Evolutionary conservation across 2,113 vertebrate genomes (phyloP).

Genomic region (Sigmodon hispidus): DNA sequence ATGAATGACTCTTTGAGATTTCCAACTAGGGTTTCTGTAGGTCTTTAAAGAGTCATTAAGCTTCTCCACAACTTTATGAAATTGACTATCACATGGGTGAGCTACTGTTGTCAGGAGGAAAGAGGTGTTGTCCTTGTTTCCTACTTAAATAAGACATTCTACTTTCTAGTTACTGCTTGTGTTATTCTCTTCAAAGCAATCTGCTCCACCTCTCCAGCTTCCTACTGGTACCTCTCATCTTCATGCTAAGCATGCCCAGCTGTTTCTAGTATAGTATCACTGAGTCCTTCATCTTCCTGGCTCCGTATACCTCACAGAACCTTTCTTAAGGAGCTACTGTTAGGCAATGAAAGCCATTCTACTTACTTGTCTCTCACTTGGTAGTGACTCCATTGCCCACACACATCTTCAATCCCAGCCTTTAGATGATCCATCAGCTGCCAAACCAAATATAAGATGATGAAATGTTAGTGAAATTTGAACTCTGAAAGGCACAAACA

Average conservation of each 20-base stretch:
- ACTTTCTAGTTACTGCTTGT: background rate
- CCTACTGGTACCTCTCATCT: background rate
- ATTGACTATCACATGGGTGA: background rate
- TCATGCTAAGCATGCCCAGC: background rate
- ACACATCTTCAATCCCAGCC: conserved; percentile 95
- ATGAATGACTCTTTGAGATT: background rate
- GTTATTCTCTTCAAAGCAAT: background rate
- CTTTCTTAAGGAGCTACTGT: background rate
- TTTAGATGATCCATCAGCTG: conserved; percentile 97
- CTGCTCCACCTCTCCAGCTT: accelerated
- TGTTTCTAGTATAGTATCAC: background rate
- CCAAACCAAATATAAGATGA: conserved; percentile 60
- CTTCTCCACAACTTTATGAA: background rate
- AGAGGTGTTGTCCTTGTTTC: background rate
- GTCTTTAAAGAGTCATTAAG: background rate
- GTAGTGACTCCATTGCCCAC: conserved; percentile 97
- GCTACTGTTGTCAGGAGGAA: background rate
- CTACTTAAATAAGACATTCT: background rate
- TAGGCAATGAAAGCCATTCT: background rate
- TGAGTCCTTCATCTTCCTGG: background rate
- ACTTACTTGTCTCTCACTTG: conserved; percentile 98
- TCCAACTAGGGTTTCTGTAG: background rate
- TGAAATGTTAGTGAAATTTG: background rate
- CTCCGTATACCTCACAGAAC: accelerated
- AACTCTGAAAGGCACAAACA: background rate